Conservation (phyloP, 23 tunicate genomes). For the Pegea sp. region DNA sequence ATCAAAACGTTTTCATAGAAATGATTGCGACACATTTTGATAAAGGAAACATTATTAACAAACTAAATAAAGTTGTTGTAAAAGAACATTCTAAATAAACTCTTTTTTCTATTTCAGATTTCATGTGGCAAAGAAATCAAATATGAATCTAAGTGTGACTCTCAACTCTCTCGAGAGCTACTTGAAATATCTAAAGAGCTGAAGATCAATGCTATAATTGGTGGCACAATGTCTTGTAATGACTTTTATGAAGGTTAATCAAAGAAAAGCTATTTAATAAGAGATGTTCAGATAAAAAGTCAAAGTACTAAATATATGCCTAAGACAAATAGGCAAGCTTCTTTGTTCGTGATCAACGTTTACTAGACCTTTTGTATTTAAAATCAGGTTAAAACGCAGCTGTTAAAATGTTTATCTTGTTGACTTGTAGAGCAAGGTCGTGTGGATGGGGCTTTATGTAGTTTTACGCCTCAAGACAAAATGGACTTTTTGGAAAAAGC, state of each 20-base stretch:
- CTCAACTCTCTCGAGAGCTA: constrained; percentile 8
- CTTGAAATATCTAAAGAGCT: constrained; percentile 10
- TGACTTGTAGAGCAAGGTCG: constrained; percentile 67
- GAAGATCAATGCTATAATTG: constrained; percentile 12
- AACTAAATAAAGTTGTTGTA: too few species aligned
- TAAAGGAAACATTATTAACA: too few species aligned
- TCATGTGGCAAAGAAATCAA: constrained; percentile 42
- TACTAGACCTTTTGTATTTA: not conserved
- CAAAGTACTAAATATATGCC: not conserved
- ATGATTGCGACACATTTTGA: too few species aligned
- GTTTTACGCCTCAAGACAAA: constrained; percentile 34
- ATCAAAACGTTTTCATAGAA: too few species aligned
- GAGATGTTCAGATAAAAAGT: not conserved
- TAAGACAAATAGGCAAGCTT: too few species aligned
- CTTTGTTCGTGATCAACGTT: too few species aligned
- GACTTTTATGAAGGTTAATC: constrained; percentile 79
- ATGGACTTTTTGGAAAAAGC: constrained; percentile 23
- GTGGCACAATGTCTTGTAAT: constrained; percentile 47
- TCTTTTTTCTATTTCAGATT: constrained; percentile 5
- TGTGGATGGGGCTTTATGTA: constrained; percentile 89
- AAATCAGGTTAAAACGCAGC: not conserved
- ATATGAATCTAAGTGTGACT: constrained; percentile 11
- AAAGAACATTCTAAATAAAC: too few species aligned
- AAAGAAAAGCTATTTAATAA: not conserved
- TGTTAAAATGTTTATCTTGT: not conserved